Percentiles rank a stretch among this genome's conserved stretches.
These are phyloP conservation scores for Cydia strobilella DNA, from an alignment of 1,140 invertebrate species.

Conservation along the genomic window DNA sequence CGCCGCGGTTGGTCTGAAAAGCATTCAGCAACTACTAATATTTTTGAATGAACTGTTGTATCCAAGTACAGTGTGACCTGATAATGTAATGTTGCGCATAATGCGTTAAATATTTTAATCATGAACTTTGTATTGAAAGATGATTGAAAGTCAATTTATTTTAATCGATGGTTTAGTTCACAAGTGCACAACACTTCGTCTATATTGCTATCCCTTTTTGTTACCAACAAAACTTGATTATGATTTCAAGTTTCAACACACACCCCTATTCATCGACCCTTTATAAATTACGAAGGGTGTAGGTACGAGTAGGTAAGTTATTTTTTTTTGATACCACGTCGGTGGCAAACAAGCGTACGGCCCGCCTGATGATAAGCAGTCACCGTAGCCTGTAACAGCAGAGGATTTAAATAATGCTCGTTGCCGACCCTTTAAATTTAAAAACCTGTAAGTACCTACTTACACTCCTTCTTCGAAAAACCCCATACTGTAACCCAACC, in stretches of 20 bases:
- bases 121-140: background rate
- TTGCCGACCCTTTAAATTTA: no score
- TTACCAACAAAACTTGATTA: background rate
- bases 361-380: no score
- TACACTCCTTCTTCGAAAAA: no score
- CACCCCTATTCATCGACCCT: background rate
- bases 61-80: background rate
- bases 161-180: background rate
- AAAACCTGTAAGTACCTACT: no score
- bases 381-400: no score
- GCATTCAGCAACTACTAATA: background rate
- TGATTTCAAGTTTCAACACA: background rate
- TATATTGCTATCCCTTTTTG: background rate
- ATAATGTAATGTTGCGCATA: background rate
- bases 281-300: background rate
- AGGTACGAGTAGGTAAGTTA: no score
- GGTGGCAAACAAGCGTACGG: no score
- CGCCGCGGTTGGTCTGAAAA: conserved; percentile 29
- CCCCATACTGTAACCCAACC: no score
- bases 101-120: background rate
- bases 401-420: no score
- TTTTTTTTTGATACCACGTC: no score
- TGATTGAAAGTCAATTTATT: background rate
- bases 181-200: conserved; percentile 11
- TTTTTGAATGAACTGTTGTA: conserved; percentile 8